Conservation (phyloP, 2,888 invertebrate genomes). For the Erebia epiphron region DNA sequence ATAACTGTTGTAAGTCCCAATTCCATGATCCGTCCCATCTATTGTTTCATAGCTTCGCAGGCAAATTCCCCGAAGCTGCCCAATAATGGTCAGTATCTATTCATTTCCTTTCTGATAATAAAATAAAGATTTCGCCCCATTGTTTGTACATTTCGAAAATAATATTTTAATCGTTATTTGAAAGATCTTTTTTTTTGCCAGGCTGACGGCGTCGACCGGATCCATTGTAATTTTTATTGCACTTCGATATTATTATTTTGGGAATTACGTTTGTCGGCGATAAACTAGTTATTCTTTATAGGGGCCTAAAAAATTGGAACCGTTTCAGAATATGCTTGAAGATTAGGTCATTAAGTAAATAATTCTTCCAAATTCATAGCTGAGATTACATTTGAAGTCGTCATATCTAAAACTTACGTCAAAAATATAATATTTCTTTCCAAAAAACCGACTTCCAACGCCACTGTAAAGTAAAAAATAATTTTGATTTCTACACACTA, state of each 20-base stretch:
- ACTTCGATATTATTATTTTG: constrained; percentile 56
- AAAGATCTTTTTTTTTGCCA: constrained; percentile 58
- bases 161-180: constrained; percentile 74
- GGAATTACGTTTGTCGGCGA: constrained; percentile 50
- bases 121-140: constrained; percentile 64
- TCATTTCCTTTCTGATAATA: constrained; percentile 77
- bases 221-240: constrained; percentile 70
- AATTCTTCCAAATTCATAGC: not conserved
- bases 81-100: constrained; percentile 69
- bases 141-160: constrained; percentile 71
- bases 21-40: constrained; percentile 45
- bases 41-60: constrained; percentile 67
- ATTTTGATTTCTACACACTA: too few relatives aligned
- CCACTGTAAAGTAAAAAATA: too few relatives aligned
- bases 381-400: not conserved
- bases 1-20: constrained; percentile 49
- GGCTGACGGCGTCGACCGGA: constrained; percentile 47
- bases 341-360: not conserved
- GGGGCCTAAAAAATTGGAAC: constrained; percentile 26
- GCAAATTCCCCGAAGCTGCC: constrained; percentile 63
- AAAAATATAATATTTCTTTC: too few relatives aligned
- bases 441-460: too few relatives aligned
- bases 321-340: constrained; percentile 5
- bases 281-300: constrained; percentile 30
- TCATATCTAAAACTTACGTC: too few relatives aligned